Base-by-base conservation (phyloP, 2,888 invertebrate species). In the Macroteleia sp. region DNA sequence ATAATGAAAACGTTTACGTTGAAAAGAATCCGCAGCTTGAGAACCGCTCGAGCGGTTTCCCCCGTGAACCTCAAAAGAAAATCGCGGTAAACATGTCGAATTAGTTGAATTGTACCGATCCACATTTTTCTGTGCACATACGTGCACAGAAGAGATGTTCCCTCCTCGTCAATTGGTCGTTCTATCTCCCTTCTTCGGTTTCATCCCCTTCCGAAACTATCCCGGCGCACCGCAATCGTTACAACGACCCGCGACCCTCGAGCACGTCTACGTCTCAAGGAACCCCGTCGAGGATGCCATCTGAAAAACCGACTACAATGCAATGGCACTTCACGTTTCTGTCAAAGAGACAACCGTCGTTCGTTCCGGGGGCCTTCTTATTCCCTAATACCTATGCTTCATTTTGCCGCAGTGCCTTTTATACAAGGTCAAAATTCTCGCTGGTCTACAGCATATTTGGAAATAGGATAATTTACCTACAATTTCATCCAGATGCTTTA, bases 241-340 rank as follows among this genome's bases (percentile, higher is more conserved):
- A 66, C 52, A 67, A 73, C 71, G 50, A 50, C 39, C 57, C 44
- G 59, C 56, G 64, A 54, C 69, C 48, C 78, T 74, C 66, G 54
- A 64, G 69, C 59, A 66, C 74, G 69, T 70, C 59, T 74, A 50
- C 34, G 74, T 78, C 78, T 78, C 78, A 64, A 78, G 74, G 22
- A 78, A 64, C 52, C 54, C 57, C 48, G 52, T 44, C 36, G 48
- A 64, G 62, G 57, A 64, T 56, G 34, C 50, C 56, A 41, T 50
- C 59, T 36, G 44, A 66, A 66, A 57, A 62, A 30, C 48, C 22
- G 20, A 70, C 32, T 44, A 61, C 52, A 73, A 73, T 57, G 48
- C 48, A 64, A 34, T 25, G 25, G 4, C 48, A 34, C 64, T 56
- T 64, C 48, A 50, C 28, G 34, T 42, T 70, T 54, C 28, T 22